A percentile compares a stretch with the other conserved stretches of the same genome.
These are phyloP conservation scores for Esperia sulphurella DNA, from an alignment of 2,888 invertebrate genomes.

Conservation along the genomic window DNA sequence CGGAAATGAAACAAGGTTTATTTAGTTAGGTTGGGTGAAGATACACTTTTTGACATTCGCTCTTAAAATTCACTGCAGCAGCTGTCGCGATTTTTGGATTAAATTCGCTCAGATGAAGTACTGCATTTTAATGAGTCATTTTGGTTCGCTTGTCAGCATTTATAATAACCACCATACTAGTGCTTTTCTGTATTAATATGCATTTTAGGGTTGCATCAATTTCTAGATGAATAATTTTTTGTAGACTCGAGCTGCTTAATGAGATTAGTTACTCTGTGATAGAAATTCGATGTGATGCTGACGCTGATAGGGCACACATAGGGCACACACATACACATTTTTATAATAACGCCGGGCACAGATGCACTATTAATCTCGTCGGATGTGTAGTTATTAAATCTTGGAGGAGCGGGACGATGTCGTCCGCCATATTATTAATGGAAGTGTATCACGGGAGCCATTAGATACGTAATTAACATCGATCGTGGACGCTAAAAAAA, in stretches of 20 bases:
- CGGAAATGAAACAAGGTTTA: conserved; percentile 64
- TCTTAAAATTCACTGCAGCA: conserved; percentile 41
- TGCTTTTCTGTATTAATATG: conserved; percentile 24
- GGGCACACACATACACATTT: conserved; percentile 40
- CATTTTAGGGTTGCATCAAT: conserved; percentile 14
- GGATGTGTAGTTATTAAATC: conserved; percentile 72
- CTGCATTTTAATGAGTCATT: conserved; percentile 65
- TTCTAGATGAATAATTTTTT: conserved; percentile 7
- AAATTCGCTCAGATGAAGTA: conserved; percentile 57
- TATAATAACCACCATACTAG: conserved; percentile 33
- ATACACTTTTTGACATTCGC: conserved; percentile 63
- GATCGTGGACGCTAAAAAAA: conserved; percentile 57
- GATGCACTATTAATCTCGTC: conserved; percentile 71
- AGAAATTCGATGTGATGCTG: conserved; percentile 25
- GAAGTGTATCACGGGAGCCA: conserved; percentile 79
- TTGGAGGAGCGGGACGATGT: conserved; percentile 62
- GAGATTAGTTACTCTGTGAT: not conserved
- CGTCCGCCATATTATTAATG: conserved; percentile 71
- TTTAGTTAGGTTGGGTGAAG: conserved; percentile 58
- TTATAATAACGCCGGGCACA: conserved; percentile 62
- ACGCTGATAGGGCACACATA: conserved; percentile 22
- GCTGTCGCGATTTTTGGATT: conserved; percentile 65
- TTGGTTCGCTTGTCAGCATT: conserved; percentile 54
- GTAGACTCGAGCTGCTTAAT: conserved; percentile 2
- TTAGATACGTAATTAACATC: conserved; percentile 77